These are phyloP conservation scores for Papilio elwesi DNA, from an alignment of 2,888 invertebrate genomes.

Conservation along the genomic window DNA sequence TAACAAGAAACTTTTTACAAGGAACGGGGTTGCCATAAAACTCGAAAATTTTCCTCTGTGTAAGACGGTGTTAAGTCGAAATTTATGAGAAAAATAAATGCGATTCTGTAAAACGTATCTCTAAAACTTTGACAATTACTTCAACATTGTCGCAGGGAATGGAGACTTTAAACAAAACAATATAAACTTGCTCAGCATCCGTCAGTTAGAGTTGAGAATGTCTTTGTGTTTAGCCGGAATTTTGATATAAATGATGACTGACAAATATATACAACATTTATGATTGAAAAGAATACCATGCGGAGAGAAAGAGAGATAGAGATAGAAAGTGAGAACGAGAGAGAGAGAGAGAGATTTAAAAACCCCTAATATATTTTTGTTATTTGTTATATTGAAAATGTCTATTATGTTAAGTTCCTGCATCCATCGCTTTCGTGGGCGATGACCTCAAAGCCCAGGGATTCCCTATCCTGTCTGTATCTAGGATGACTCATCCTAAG, in stretches of 20 bases:
- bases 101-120: slow-evolving; percentile 24
- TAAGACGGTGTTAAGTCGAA: slow-evolving; percentile 24
- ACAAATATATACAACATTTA: neutral
- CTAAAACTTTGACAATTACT: slow-evolving; percentile 38
- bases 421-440: too few relatives aligned
- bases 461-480: too few relatives aligned
- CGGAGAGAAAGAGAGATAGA: too few relatives aligned
- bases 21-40: slow-evolving; percentile 22
- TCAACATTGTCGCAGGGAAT: slow-evolving; percentile 32
- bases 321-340: too few relatives aligned
- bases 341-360: too few relatives aligned
- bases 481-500: too few relatives aligned
- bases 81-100: slow-evolving; percentile 34
- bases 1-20: slow-evolving; percentile 24
- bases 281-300: neutral
- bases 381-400: too few relatives aligned
- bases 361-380: too few relatives aligned
- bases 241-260: neutral
- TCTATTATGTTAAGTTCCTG: too few relatives aligned
- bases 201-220: slow-evolving; percentile 19
- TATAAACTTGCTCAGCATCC: slow-evolving; percentile 21
- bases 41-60: slow-evolving; percentile 28
- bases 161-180: slow-evolving; percentile 29
- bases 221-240: slow-evolving; percentile 9
- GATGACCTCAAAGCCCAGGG: too few relatives aligned